These are phyloP conservation scores for Phylloscopus trochiloides DNA, from an alignment of 2,113 vertebrate genomes.

Conservation along the genomic window DNA sequence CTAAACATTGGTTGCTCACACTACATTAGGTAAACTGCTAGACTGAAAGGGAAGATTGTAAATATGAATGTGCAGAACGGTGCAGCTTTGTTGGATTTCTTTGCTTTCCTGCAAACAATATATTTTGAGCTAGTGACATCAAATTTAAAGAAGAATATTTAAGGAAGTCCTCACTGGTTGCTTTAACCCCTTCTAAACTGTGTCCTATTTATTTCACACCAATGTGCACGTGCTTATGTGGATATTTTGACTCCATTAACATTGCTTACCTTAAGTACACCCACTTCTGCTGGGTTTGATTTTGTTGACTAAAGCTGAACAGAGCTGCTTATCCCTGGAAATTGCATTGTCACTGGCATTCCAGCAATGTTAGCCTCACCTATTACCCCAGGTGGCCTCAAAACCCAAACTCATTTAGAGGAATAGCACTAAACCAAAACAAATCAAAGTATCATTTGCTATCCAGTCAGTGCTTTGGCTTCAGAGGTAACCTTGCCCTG, in stretches of 20 bases:
- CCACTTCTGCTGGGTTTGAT: not conserved
- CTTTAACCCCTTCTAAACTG: not conserved
- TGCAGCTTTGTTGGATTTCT: not conserved
- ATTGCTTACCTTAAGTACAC: not conserved
- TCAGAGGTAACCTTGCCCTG: not conserved
- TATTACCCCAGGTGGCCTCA: not conserved
- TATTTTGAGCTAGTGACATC: not conserved
- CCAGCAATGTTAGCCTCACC: not conserved
- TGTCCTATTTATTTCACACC: not conserved
- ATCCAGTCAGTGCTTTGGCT: not conserved
- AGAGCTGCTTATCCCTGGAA: not conserved
- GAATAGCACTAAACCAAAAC: not conserved
- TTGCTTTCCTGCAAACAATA: not conserved
- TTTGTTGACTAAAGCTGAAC: not conserved
- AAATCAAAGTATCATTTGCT: not conserved
- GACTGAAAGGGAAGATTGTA: not conserved
- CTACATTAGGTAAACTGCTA: not conserved
- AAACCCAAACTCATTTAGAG: not conserved
- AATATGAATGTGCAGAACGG: not conserved
- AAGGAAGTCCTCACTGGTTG: not conserved
- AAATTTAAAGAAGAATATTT: not conserved
- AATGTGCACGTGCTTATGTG: rapidly evolving
- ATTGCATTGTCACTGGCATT: not conserved
- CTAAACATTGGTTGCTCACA: rapidly evolving
- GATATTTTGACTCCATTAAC: not conserved